These are phyloP conservation scores for Thripadectes ignobilis DNA, from an alignment of 2,797 vertebrate species.

Conservation along the genomic window DNA sequence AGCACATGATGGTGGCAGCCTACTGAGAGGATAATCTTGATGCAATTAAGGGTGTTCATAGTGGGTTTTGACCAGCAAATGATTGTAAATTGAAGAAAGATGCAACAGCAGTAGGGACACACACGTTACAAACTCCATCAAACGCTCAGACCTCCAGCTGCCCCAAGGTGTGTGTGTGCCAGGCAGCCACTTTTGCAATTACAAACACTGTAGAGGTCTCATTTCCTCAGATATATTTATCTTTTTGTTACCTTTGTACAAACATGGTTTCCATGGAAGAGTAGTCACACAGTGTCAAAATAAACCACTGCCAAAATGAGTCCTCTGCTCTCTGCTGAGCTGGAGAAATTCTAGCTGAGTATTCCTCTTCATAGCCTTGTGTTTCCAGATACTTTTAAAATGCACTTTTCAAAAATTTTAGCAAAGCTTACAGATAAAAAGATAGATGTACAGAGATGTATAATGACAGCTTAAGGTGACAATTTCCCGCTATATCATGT, in stretches of 20 bases:
- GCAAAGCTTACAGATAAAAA: neutral
- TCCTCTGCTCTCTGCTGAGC: conserved; percentile 46
- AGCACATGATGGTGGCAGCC: conserved; percentile 71
- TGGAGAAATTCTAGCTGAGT: conserved; percentile 30
- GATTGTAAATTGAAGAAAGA: conserved; percentile 70
- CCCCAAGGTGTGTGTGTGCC: conserved; percentile 5
- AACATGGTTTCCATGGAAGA: conserved; percentile 69
- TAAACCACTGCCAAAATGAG: conserved; percentile 62
- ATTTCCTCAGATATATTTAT: conserved; percentile 44
- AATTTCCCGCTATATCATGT: neutral
- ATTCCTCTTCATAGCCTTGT: conserved; percentile 10
- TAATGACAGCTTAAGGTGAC: neutral
- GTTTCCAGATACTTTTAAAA: conserved; percentile 1
- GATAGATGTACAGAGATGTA: neutral
- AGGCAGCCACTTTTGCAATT: neutral
- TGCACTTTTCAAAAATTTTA: neutral
- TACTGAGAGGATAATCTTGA: conserved; percentile 81
- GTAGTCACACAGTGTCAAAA: conserved; percentile 72
- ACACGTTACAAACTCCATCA: conserved; percentile 1
- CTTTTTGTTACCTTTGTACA: neutral
- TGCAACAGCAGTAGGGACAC: conserved; percentile 16
- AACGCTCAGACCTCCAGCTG: conserved; percentile 20
- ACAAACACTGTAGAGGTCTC: conserved; percentile 14
- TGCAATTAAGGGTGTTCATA: conserved; percentile 70
- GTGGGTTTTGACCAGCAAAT: conserved; percentile 74